Base-by-base conservation (phyloP, 2,113 vertebrate species). In the Hepsetus odoe region DNA sequence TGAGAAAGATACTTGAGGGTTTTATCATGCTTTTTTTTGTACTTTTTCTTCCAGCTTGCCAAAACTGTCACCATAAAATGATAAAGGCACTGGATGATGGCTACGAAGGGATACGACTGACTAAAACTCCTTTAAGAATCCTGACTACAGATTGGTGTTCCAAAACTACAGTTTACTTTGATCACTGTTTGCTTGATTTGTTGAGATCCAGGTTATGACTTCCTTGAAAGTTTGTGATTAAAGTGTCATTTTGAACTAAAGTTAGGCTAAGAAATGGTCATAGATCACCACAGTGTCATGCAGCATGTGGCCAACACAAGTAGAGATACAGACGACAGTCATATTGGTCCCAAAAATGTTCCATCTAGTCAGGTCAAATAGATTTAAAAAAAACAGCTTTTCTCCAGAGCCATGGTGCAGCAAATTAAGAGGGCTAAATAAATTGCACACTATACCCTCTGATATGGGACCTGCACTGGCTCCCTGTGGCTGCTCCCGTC, bases 11-110 rank as follows among this genome's bases (percentile, higher is more conserved):
- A 55, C 44, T 22, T 55, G 24, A 55, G 22, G 61, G 18, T 35
- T 35, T 73, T 73, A 62, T 32, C 26, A 30, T 18, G 46, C 77
- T 75, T 82, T 85, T 80, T 86, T 86, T 72, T 81, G 71, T 65
- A 81, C 80, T 7, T 32, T 72, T 10, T 26, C 5, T 61, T 73
- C 6, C 55, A 46, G 35, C 38, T 40, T 14, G 26, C 35, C 18
- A 74, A 61, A 42, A 61, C 22, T 61, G 6, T 42, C 70, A 74
- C 49, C 18, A 38, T n/a, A 33, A n/a, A 65, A 72, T 13, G 6
- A 9, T 71, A 14, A 44, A 11, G 11, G 10, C 13, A 10, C 28
- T 10, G 26, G 24, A 44, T 3, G 11, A 44, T 46, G 38, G 38
- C 1, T 74, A 4, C 44, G 38, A 74, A 46, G 13, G 38, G 56